phyloP scores from a whole-genome alignment of 2,888 invertebrate species.

The Aphelenchoides bicaudatus region DNA sequence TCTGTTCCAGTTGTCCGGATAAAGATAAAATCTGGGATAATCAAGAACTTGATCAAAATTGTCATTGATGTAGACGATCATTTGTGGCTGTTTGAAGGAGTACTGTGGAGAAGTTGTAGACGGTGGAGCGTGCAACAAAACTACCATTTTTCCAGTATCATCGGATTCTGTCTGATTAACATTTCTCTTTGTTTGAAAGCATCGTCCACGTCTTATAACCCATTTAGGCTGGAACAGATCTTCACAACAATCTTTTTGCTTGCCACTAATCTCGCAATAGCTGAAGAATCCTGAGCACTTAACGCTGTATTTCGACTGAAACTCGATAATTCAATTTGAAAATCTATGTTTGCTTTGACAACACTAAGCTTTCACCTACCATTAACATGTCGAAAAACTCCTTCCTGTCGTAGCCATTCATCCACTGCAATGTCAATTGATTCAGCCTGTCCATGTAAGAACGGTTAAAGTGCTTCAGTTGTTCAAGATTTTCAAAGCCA shows the following conservation, averaged over 20 bases:
- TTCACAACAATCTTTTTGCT: slow-evolving; percentile 43
- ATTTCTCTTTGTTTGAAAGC: slow-evolving; percentile 44
- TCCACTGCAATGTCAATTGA: slow-evolving; percentile 45
- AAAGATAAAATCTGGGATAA: slow-evolving; percentile 54
- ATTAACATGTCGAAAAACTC: slow-evolving; percentile 46
- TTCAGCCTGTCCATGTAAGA: slow-evolving; percentile 42
- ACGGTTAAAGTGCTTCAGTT: slow-evolving; percentile 38
- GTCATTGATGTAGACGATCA: slow-evolving; percentile 53
- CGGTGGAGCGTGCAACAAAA: slow-evolving; percentile 45
- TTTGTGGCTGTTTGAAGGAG: slow-evolving; percentile 50
- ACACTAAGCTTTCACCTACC: slow-evolving; percentile 23
- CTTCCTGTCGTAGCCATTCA: slow-evolving; percentile 38
- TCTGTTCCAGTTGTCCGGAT: slow-evolving; percentile 55
- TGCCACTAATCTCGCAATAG: slow-evolving; percentile 47
- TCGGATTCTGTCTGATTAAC: slow-evolving; percentile 58
- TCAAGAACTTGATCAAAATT: slow-evolving; percentile 52
- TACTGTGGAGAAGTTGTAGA: slow-evolving; percentile 42
- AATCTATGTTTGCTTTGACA: background rate
- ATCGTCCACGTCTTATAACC: slow-evolving; percentile 53
- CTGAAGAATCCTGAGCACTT: slow-evolving; percentile 51
- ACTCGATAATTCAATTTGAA: slow-evolving; percentile 10
- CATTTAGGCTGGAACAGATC: slow-evolving; percentile 39
- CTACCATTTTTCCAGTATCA: slow-evolving; percentile 50
- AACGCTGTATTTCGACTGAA: slow-evolving; percentile 51
- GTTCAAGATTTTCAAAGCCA: slow-evolving; percentile 51